Evolutionary conservation across 2,888 invertebrate genomes (phyloP).

Genomic region (Gonocerus acuteangulatus): DNA sequence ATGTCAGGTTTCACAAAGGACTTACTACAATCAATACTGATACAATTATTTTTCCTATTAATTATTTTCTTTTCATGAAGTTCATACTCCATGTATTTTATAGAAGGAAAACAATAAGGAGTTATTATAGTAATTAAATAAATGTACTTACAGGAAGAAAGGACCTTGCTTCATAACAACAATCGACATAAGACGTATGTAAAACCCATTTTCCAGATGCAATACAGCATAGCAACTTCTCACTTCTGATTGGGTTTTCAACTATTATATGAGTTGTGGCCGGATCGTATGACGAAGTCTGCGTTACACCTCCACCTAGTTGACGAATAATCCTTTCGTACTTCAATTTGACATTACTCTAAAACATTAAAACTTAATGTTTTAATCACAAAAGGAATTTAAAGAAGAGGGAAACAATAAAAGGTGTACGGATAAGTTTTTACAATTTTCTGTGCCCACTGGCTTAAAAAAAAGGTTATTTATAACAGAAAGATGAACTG

Average conservation of each 20-base stretch:
- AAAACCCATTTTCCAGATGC: constrained; percentile 86
- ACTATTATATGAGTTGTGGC: constrained; percentile 69
- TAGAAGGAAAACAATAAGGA: too few relatives aligned
- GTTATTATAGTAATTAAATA: background rate
- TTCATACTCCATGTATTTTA: too few relatives aligned
- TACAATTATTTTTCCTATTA: too few relatives aligned
- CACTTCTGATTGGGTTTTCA: constrained; percentile 66
- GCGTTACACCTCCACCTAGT: constrained; percentile 56
- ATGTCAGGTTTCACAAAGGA: too few relatives aligned
- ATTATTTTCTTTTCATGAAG: too few relatives aligned
- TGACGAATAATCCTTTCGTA: constrained; percentile 47
- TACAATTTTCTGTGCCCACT: too few relatives aligned
- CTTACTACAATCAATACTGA: too few relatives aligned
- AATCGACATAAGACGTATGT: constrained; percentile 67
- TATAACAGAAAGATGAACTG: too few relatives aligned
- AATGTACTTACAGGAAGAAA: constrained; percentile 54
- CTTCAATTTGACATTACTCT: constrained; percentile 29
- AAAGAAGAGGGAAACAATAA: constrained; percentile 2
- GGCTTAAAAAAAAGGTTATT: too few relatives aligned
- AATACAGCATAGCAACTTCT: constrained; percentile 77
- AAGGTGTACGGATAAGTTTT: too few relatives aligned
- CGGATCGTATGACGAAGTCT: constrained; percentile 41
- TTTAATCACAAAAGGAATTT: background rate
- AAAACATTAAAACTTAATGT: background rate
- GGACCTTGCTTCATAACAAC: constrained; percentile 52